Evolutionary conservation across 2,797 vertebrate species (phyloP).

Genomic region (Hirundo rustica): DNA sequence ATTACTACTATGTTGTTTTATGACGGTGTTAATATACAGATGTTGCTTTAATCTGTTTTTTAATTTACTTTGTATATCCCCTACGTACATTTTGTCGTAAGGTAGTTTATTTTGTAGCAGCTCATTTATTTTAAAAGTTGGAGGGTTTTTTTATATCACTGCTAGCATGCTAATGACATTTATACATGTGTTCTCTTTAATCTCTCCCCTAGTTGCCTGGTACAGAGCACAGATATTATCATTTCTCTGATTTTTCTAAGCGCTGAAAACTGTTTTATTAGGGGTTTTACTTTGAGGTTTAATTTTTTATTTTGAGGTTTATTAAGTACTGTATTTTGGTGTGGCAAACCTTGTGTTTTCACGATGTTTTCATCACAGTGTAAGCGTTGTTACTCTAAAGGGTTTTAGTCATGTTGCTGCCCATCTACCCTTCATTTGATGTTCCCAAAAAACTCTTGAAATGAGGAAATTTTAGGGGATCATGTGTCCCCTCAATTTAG

Average conservation of each 20-base stretch:
- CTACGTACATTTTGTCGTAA: slow-evolving; percentile 74
- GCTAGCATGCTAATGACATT: slow-evolving; percentile 71
- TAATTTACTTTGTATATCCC: slow-evolving; percentile 78
- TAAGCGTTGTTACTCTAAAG: neutral
- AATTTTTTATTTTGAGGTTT: slow-evolving; percentile 39
- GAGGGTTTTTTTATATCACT: slow-evolving; percentile 59
- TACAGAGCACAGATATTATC: neutral
- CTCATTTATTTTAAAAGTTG: slow-evolving; percentile 80
- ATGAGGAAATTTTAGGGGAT: neutral
- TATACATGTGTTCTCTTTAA: slow-evolving; percentile 64
- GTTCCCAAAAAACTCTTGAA: neutral
- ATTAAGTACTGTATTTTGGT: neutral
- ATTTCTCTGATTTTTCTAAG: slow-evolving; percentile 18
- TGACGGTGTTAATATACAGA: slow-evolving; percentile 79
- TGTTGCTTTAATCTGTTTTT: slow-evolving; percentile 79
- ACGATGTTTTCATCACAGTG: neutral
- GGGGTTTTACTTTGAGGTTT: neutral
- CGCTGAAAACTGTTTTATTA: neutral
- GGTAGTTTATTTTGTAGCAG: slow-evolving; percentile 77
- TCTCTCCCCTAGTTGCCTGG: slow-evolving; percentile 51
- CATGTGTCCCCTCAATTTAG: accelerated
- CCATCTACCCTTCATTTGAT: neutral
- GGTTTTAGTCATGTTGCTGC: neutral
- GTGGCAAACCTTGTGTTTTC: neutral
- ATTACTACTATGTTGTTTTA: slow-evolving; percentile 73